phyloP scores from a whole-genome alignment of 2,797 vertebrate species.

The Sciurus vulgaris region DNA sequence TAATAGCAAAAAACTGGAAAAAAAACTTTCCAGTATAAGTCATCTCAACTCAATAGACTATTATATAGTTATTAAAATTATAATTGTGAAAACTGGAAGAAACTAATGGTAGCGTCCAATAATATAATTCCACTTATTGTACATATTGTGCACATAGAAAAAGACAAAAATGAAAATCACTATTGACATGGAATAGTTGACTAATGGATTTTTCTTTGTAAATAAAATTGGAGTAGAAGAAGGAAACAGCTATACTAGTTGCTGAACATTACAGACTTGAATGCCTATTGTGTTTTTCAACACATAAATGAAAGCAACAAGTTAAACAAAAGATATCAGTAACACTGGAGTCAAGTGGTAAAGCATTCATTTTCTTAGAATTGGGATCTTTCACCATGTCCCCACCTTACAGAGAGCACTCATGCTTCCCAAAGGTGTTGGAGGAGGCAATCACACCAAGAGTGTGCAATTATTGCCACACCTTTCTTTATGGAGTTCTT shows the following conservation, averaged over 20 bases:
- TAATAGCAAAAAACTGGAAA: constrained; percentile 24
- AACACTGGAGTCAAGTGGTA: not conserved
- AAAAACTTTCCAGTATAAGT: not conserved
- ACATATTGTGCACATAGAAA: not conserved
- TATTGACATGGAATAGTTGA: not conserved
- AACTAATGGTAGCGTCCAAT: not conserved
- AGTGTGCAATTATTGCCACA: not conserved
- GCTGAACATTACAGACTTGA: not conserved
- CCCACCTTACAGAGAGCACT: not conserved
- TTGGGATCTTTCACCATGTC: not conserved
- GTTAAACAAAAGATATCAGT: constrained; percentile 7
- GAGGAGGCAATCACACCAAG: not conserved
- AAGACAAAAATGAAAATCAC: constrained; percentile 37
- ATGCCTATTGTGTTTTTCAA: not conserved
- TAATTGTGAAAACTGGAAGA: constrained; percentile 29
- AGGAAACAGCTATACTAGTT: not conserved
- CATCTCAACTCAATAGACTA: not conserved
- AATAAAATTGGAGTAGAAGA: constrained; percentile 13
- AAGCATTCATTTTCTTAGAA: not conserved
- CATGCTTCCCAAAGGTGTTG: not conserved
- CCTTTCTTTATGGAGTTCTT: not conserved
- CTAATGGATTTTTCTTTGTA: not conserved
- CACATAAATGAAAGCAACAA: not conserved
- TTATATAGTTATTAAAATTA: not conserved
- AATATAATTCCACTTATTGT: constrained; percentile 24